phyloP scores from a whole-genome alignment of 2,113 vertebrate species.

The Dryoscopus gambensis region DNA sequence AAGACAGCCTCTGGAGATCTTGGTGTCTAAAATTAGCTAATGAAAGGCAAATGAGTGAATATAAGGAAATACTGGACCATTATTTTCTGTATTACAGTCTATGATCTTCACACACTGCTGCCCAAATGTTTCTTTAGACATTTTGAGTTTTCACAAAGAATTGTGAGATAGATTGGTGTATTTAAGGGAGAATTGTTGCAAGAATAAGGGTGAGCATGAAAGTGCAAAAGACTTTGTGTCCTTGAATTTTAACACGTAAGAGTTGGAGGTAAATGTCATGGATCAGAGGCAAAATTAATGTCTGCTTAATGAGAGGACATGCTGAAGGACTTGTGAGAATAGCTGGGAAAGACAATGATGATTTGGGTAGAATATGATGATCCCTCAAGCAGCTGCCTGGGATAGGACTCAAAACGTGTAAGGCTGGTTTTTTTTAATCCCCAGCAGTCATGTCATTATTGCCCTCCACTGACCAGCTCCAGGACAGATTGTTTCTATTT shows the following conservation, averaged over 20 bases:
- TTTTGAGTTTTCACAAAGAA: not conserved
- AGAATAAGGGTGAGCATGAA: not conserved
- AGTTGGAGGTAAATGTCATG: not conserved
- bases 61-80: not conserved
- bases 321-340: not conserved
- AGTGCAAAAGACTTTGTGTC: rapidly evolving
- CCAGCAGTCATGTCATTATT: not conserved
- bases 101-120: not conserved
- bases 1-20: not conserved
- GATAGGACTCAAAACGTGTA: not conserved
- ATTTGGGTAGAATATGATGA: not conserved
- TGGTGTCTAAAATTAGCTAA: not conserved
- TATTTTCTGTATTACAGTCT: not conserved
- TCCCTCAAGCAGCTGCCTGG: not conserved
- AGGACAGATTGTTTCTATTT: not conserved
- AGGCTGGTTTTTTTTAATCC: not conserved
- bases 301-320: not conserved
- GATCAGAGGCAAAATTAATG: not conserved
- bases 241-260: not conserved
- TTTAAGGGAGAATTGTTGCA: not conserved
- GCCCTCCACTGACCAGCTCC: not conserved
- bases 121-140: not conserved
- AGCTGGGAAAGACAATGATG: not conserved
- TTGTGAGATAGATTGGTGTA: not conserved
- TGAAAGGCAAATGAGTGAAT: not conserved